phyloP scores from a whole-genome alignment of 64 coral and sea anemone species.

The Exaiptasia diaphana region DNA sequence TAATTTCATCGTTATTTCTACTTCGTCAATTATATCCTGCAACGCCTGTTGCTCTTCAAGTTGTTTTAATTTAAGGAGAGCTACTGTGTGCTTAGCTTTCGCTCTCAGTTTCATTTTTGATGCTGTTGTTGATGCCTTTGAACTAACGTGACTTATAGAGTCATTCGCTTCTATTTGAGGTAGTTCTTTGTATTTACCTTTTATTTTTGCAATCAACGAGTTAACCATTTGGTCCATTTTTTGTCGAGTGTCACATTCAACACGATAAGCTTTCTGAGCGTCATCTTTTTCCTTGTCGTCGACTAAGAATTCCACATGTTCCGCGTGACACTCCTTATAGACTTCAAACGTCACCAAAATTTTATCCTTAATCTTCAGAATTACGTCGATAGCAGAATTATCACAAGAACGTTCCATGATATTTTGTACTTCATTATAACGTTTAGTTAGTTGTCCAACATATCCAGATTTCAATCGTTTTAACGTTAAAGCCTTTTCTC shows the following conservation, averaged over 20 bases:
- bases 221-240: background rate
- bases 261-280: background rate
- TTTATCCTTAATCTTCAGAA: background rate
- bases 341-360: background rate
- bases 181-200: background rate
- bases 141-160: background rate
- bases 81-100: background rate
- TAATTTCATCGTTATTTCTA: slow-evolving; percentile 1
- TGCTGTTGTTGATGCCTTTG: background rate
- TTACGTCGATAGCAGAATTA: background rate
- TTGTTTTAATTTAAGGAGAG: background rate
- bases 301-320: background rate
- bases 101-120: background rate
- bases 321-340: background rate
- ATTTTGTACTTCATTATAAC: background rate
- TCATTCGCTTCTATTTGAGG: background rate
- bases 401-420: background rate
- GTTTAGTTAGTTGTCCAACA: background rate
- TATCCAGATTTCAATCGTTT: background rate
- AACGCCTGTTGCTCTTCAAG: background rate
- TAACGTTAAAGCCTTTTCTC: background rate
- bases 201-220: background rate
- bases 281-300: background rate
- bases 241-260: background rate
- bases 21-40: background rate